Evolutionary conservation across 2,113 vertebrate genomes (phyloP), one percentile per base, ranked within the genome.

Genomic region (Dendrocopos noguchii): DNA sequence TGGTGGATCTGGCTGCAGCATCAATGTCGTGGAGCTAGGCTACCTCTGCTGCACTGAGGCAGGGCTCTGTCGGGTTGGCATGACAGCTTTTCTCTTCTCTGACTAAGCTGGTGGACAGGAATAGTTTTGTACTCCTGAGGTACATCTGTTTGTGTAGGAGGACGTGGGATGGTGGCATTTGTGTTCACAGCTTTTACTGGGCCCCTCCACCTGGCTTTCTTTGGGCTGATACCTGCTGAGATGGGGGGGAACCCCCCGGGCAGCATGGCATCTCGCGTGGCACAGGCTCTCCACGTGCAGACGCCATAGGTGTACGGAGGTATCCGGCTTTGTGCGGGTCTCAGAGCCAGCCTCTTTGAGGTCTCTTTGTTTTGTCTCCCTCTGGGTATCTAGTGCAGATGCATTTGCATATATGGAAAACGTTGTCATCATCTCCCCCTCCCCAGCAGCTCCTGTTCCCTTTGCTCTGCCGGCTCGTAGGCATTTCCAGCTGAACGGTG

Each of bases 301-400:
- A 12, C 47, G 1, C 63, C 0, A 1, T 61, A 36, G 63, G 36
- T 61, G 60, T 61, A 52, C 2, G 0, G 92, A 82, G 85, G 27
- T 77, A 25, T 80, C 90, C 59, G 92, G 87, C 94, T 96, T 95
- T 94, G 93, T 95, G 91, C 15, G 2, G 68, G 70, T 87, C 88
- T 96, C 50, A 0, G 75, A 93, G 82, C 63, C 89, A 92, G 93
- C 70, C 79, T 88, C 91, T 87, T 66, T 42, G 63, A 94, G 90
- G 56, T 87, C 95, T 95, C 96, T 97, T 96, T 97, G 95, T 96
- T 94, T 96, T 97, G 86, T 91, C 90, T 96, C 90, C 93, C 95
- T 84, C 68, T 44, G 88, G 87, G 74, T 96, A 92, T 94, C 95
- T 90, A 47, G 90, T 33, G 70, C 80, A 2, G 80, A 68, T 78